Conservation (phyloP, 2,888 invertebrate genomes). For the Cryptus armator region DNA sequence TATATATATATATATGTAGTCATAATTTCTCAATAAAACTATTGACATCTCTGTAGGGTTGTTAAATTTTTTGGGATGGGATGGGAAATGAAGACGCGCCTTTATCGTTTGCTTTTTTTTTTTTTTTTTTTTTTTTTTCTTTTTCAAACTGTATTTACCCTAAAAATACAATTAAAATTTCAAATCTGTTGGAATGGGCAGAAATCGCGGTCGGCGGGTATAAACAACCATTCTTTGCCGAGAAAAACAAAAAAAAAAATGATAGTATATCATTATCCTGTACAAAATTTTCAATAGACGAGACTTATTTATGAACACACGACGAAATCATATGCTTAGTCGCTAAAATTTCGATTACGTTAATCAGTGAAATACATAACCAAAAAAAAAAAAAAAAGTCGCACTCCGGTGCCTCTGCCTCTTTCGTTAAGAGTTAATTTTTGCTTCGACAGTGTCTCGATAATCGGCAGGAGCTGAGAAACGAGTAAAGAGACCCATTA, state of each 20-base stretch:
- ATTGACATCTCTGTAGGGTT: conserved; percentile 15
- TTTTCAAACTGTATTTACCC: conserved; percentile 80
- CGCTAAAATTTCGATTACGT: conserved; percentile 72
- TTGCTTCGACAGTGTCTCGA: conserved; percentile 73
- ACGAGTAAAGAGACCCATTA: conserved; percentile 75
- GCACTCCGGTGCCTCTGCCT: conserved; percentile 1
- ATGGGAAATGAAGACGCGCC: conserved; percentile 18
- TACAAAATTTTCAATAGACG: conserved; percentile 78
- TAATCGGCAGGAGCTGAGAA: conserved; percentile 72
- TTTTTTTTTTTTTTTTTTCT: conserved; percentile 72
- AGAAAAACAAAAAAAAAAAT: conserved; percentile 75
- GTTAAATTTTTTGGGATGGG: neutral
- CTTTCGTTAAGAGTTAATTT: conserved; percentile 30
- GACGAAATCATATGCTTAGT: conserved; percentile 79
- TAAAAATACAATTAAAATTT: conserved; percentile 81
- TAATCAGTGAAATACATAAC: conserved; percentile 65
- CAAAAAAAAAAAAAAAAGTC: neutral
- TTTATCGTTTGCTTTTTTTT: neutral
- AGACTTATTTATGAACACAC: conserved; percentile 76
- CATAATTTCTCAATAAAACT: conserved; percentile 63
- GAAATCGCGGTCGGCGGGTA: conserved; percentile 77
- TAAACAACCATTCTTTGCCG: conserved; percentile 70
- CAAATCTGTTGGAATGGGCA: conserved; percentile 81
- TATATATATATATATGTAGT: conserved; percentile 36
- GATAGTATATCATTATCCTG: conserved; percentile 75